Evolutionary conservation across 2,888 invertebrate genomes (phyloP), one percentile per base, ranked within the genome.

Genomic region (Eilema griseolum): DNA sequence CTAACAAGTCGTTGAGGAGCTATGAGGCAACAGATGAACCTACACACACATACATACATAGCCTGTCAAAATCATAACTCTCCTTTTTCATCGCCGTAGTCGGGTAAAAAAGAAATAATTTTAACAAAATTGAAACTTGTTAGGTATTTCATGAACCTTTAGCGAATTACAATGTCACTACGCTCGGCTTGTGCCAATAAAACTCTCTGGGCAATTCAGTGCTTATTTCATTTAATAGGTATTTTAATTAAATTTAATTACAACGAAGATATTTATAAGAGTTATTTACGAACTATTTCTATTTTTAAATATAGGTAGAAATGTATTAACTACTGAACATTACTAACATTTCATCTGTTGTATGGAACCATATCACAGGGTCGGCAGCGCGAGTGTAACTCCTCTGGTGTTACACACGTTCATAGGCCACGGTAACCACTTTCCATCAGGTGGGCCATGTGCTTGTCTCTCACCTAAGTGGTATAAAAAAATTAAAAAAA

Each of bases 181-280:
- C 52, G 52, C 10, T 52, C 5, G 52, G 52, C 52, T n/a, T 8
- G 10, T n/a, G 10, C n/a, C 52, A 52, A 52, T 52, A 52, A 52
- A 52, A 52, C 52, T n/a, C 10, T 52, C n/a, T 2, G n/a, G 8
- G 10, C 52, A 52, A 52, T n/a, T 52, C n/a, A 1, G n/a, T n/a
- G n/a, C 10, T 52, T 10, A n/a, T 52, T 52, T 52, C 52, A 52
- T 52, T 52, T n/a, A 52, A 8, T 52, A n/a, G 52, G n/a, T 52
- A 52, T 52, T 52, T 52, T n/a, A n/a, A 52, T 52, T 52, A n/a
- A 52, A 52, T 52, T 8, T n/a, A 52, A 52, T 52, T 52, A 52
- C n/a, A 52, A n/a, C n/a, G n/a, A 2, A n/a, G 52, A 52, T 52
- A 52, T 52, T 46, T 46, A 46, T 52, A n/a, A 10, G 20, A n/a